A percentile compares a stretch with the other conserved stretches of the same genome.
Conservation (phyloP, 1,140 invertebrate genomes). For the Paralvinella palmiformis region DNA sequence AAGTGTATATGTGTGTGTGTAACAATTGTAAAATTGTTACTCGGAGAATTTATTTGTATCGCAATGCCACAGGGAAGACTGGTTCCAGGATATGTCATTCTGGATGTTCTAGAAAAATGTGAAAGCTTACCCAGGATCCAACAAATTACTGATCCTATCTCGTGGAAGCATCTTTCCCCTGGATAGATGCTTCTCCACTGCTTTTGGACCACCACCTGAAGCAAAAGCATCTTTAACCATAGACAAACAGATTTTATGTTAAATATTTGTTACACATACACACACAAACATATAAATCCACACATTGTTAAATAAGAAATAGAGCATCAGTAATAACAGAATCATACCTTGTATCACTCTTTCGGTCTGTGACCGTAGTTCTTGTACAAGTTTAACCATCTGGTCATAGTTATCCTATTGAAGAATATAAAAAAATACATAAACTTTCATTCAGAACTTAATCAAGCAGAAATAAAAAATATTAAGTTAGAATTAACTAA, state of each 20-base stretch:
- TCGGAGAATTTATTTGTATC: not conserved
- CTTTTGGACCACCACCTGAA: constrained; percentile 47
- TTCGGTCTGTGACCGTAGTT: not conserved
- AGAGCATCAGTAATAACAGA: not conserved
- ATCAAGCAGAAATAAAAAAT: too few relatives aligned
- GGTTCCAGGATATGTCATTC: too few relatives aligned
- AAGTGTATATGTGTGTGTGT: not conserved
- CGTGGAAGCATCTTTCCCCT: constrained; percentile 79
- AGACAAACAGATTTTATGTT: not conserved
- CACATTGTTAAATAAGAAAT: not conserved
- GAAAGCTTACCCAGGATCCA: constrained; percentile 68
- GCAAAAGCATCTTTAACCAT: not conserved
- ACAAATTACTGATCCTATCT: constrained; percentile 78
- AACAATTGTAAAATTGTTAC: not conserved
- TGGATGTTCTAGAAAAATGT: not conserved
- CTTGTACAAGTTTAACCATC: not conserved
- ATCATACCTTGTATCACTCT: not conserved
- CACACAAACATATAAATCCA: not conserved
- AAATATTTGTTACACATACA: not conserved
- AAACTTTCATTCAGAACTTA: too few relatives aligned
- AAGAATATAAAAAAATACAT: too few relatives aligned
- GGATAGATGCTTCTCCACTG: constrained; percentile 41
- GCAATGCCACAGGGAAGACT: too few relatives aligned
- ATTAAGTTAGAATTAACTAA: too few relatives aligned
- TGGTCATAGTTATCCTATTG: constrained; percentile 7